phyloP scores from a whole-genome alignment of 2,888 invertebrate genomes.

The Tigriopus californicus region DNA sequence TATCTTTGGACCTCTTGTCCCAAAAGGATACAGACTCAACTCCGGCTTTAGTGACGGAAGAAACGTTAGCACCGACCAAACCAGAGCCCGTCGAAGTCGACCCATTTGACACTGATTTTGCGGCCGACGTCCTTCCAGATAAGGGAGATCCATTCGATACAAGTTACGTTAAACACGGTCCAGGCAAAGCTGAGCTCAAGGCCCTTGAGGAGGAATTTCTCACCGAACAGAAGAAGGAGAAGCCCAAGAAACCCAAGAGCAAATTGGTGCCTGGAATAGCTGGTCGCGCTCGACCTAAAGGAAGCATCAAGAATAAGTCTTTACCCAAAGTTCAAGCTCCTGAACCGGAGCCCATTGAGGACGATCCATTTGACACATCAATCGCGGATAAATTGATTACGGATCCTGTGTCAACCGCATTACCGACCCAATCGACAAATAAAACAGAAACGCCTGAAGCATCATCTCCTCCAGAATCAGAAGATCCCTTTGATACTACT shows the following conservation, averaged over 20 bases:
- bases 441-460: conserved; percentile 14
- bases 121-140: conserved; percentile 8
- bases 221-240: conserved; percentile 24
- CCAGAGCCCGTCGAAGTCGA: conserved; percentile 15
- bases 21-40: too few species aligned
- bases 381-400: conserved; percentile 32
- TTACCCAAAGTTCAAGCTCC: conserved; percentile 5
- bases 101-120: conserved; percentile 20
- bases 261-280: background rate
- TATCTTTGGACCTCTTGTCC: too few species aligned
- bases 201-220: conserved; percentile 20
- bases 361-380: conserved; percentile 48
- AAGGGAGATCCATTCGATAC: conserved; percentile 15
- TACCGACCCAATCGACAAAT: background rate
- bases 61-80: background rate
- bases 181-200: conserved; percentile 9
- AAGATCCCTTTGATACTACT: conserved; percentile 21
- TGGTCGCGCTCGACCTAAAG: conserved; percentile 2
- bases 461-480: conserved; percentile 11
- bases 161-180: background rate
- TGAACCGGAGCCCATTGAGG: conserved; percentile 5
- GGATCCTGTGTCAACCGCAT: conserved; percentile 2
- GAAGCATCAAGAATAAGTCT: background rate
- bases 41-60: too few species aligned
- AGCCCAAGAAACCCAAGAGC: conserved; percentile 19